Percentiles rank a stretch among this genome's conserved stretches.
Conservation (phyloP, 2,888 invertebrate species). For the Calliopum simillimum region DNA sequence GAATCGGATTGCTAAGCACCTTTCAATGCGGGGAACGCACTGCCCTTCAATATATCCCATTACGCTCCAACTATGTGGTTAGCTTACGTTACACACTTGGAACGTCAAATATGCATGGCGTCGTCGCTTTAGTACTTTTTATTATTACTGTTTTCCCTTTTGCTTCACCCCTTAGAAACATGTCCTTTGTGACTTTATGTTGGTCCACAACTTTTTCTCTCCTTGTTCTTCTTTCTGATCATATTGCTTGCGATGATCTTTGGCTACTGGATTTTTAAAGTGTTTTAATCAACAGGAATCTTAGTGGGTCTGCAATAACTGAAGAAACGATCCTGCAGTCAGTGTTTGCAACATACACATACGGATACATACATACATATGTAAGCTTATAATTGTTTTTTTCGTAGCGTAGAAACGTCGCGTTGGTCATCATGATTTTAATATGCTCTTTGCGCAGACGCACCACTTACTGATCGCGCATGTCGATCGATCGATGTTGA, state of each 20-base stretch:
- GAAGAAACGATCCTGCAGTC: too few species aligned
- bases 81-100: slow-evolving; percentile 10
- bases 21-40: too few species aligned
- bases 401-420: slow-evolving; percentile 1
- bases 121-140: neutral
- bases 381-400: too few species aligned
- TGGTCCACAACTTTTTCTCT: neutral
- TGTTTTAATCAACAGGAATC: slow-evolving; percentile 63
- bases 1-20: too few species aligned
- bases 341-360: too few species aligned
- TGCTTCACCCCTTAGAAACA: neutral
- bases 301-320: neutral
- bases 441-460: slow-evolving; percentile 8
- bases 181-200: slow-evolving; percentile 9
- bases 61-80: neutral
- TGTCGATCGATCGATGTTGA: slow-evolving; percentile 9
- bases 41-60: too few species aligned
- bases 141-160: neutral
- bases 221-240: slow-evolving; percentile 21
- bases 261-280: slow-evolving; percentile 67
- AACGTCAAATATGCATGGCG: slow-evolving; percentile 30
- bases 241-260: slow-evolving; percentile 50
- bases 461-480: neutral
- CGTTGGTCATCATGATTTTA: slow-evolving; percentile 10
- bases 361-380: too few species aligned